Conservation (phyloP, 2,888 invertebrate genomes). For the Argyresthia goedartella region DNA sequence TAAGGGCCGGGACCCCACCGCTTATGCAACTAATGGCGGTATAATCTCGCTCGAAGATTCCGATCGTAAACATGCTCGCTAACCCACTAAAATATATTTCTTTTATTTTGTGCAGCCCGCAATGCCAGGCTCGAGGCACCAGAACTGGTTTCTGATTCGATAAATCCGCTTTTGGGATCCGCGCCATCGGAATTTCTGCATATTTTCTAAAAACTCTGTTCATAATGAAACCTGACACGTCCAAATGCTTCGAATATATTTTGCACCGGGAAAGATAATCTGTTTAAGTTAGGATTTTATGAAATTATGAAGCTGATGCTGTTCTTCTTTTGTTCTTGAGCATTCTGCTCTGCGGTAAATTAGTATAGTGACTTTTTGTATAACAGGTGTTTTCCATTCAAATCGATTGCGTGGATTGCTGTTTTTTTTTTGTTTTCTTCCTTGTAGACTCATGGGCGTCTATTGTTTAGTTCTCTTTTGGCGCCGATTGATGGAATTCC, state of each 20-base stretch:
- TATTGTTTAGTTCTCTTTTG: slow-evolving; percentile 21
- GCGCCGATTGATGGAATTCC: slow-evolving; percentile 15
- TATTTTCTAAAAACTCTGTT: slow-evolving; percentile 29
- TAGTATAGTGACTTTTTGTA: not conserved
- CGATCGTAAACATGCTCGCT: slow-evolving; percentile 65
- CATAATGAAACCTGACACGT: not conserved
- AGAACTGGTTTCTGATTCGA: slow-evolving; percentile 60
- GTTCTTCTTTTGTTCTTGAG: not conserved
- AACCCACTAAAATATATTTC: slow-evolving; percentile 71
- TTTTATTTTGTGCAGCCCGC: slow-evolving; percentile 59
- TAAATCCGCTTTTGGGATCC: slow-evolving; percentile 39
- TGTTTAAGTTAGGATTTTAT: not conserved
- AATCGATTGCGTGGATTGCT: slow-evolving; percentile 2
- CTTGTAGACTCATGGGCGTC: slow-evolving; percentile 38
- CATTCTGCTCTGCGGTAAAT: not conserved
- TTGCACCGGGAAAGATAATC: not conserved
- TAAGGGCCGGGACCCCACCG: slow-evolving; percentile 29
- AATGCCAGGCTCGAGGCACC: slow-evolving; percentile 30
- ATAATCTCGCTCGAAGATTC: slow-evolving; percentile 53
- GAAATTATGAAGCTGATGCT: not conserved
- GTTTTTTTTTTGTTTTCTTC: slow-evolving; percentile 15
- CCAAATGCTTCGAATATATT: slow-evolving; percentile 4
- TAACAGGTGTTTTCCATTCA: not conserved
- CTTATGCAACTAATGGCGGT: slow-evolving; percentile 61
- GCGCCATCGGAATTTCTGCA: slow-evolving; percentile 39